phyloP scores from a whole-genome alignment of 1,140 invertebrate species.

The Neodiprion fabricii region DNA sequence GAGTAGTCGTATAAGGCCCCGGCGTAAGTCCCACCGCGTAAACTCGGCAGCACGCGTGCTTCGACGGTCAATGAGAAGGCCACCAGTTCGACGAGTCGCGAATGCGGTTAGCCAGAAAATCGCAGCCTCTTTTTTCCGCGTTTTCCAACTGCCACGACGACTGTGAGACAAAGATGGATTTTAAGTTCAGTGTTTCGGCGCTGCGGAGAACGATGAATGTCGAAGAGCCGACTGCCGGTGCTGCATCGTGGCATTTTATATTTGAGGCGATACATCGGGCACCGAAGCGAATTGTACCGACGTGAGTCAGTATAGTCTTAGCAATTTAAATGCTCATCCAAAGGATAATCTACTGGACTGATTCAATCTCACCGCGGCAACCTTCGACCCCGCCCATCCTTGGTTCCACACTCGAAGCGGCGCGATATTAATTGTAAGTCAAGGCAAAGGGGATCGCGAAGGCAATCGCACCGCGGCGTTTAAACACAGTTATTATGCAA shows the following conservation, averaged over 20 bases:
- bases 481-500: slow-evolving; percentile 33
- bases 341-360: slow-evolving; percentile 17
- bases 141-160: too few relatives aligned
- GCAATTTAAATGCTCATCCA: slow-evolving; percentile 31
- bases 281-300: slow-evolving; percentile 14
- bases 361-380: slow-evolving; percentile 25
- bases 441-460: slow-evolving; percentile 18
- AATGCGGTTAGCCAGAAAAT: neutral
- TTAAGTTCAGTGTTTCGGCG: neutral
- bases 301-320: slow-evolving; percentile 22
- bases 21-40: neutral
- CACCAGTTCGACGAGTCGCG: neutral
- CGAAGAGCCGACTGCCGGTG: neutral
- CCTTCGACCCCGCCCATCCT: slow-evolving; percentile 33
- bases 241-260: neutral
- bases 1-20: neutral
- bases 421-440: slow-evolving; percentile 31
- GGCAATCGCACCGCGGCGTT: slow-evolving; percentile 19
- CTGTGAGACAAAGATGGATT: neutral
- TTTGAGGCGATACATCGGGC: neutral
- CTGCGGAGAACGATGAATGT: neutral
- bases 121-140: too few relatives aligned
- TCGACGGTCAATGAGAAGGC: slow-evolving; percentile 4
- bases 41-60: neutral
- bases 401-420: slow-evolving; percentile 21